Evolutionary conservation across 2,888 invertebrate genomes (phyloP).

Genomic region (Ennomos erosarius): DNA sequence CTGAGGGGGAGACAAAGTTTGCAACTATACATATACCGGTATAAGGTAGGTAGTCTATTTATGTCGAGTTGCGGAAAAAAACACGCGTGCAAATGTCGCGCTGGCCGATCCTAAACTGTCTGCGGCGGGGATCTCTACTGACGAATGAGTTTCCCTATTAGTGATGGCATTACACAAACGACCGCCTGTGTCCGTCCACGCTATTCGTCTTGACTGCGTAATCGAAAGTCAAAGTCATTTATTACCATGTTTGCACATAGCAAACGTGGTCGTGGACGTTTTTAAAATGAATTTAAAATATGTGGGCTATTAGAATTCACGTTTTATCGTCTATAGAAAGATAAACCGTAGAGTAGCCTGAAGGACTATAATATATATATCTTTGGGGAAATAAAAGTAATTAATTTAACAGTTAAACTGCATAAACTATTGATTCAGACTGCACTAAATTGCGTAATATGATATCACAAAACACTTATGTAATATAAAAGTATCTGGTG

Average conservation of each 20-base stretch:
- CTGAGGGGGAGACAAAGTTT: slow-evolving; percentile 18
- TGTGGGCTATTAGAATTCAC: slow-evolving; percentile 25
- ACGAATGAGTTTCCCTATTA: slow-evolving; percentile 70
- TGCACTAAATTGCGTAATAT: too few relatives aligned
- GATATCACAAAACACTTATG: slow-evolving; percentile 8
- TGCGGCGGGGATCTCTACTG: slow-evolving; percentile 52
- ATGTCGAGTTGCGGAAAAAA: slow-evolving; percentile 11
- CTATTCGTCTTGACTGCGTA: slow-evolving; percentile 64
- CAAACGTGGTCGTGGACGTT: slow-evolving; percentile 41
- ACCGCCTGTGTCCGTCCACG: slow-evolving; percentile 56
- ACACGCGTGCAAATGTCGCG: slow-evolving; percentile 63
- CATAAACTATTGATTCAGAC: too few relatives aligned
- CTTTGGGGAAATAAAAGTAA: slow-evolving; percentile 1
- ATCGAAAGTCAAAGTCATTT: slow-evolving; percentile 51
- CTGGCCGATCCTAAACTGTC: slow-evolving; percentile 69
- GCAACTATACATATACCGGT: neutral
- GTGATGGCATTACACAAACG: slow-evolving; percentile 59
- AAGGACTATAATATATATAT: slow-evolving; percentile 1
- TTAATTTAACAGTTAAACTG: slow-evolving; percentile 1
- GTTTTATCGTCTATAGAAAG: slow-evolving; percentile 18
- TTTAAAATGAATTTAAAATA: slow-evolving; percentile 35
- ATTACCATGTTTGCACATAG: slow-evolving; percentile 54
- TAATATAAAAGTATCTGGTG: too few relatives aligned
- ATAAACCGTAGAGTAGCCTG: slow-evolving; percentile 5
- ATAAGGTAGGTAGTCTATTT: slow-evolving; percentile 13